These are phyloP conservation scores for Dufourea novaeangliae DNA, from an alignment of 1,140 invertebrate species.

Conservation along the genomic window DNA sequence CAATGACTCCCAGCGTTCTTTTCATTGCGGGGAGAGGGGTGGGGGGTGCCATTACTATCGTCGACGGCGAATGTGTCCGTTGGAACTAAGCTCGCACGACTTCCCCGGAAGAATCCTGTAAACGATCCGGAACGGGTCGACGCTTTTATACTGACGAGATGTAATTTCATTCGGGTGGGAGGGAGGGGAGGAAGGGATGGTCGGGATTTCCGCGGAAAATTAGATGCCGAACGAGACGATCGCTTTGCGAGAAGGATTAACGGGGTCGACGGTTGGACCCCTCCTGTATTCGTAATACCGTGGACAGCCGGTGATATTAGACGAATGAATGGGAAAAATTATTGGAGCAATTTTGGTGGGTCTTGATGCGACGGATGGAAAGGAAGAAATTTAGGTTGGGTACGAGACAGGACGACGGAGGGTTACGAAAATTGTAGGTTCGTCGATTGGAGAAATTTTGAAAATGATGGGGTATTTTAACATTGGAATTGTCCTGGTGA, in stretches of 20 bases:
- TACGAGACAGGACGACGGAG: no score
- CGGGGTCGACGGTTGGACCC: neutral
- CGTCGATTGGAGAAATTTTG: no score
- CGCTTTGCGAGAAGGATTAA: neutral
- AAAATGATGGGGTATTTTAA: no score
- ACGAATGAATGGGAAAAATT: no score
- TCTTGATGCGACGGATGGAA: no score
- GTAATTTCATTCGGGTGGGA: slow-evolving; percentile 40
- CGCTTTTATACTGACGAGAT: slow-evolving; percentile 25
- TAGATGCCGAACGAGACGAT: slow-evolving; percentile 9
- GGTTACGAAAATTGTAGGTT: no score
- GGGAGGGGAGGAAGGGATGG: no score
- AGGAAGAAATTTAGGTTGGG: no score
- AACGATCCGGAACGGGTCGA: slow-evolving; percentile 51
- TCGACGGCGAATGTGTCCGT: slow-evolving; percentile 32
- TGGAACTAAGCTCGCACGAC: slow-evolving; percentile 21
- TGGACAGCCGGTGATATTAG: no score
- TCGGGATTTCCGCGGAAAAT: slow-evolving; percentile 18
- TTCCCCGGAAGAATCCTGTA: slow-evolving; percentile 46
- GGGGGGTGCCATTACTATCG: slow-evolving; percentile 48
- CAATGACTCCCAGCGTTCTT: slow-evolving; percentile 52
- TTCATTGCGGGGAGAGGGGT: no score
- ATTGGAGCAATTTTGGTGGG: no score
- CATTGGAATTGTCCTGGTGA: no score
- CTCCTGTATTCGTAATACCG: neutral